Percentiles rank a stretch among this genome's conserved stretches.
phyloP scores from a whole-genome alignment of 2,797 vertebrate species.

The Darevskia mixta region DNA sequence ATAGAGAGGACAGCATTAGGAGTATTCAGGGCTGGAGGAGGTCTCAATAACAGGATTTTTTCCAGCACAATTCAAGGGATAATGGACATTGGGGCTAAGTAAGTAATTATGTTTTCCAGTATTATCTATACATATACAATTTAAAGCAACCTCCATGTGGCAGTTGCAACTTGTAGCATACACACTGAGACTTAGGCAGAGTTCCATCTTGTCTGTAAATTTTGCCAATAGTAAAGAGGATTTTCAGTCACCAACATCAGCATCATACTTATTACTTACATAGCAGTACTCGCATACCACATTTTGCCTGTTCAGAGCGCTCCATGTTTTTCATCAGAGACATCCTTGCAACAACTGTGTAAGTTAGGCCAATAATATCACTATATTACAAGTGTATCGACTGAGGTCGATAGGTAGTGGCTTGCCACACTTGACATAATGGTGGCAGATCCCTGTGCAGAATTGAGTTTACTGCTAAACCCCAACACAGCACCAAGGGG shows the following conservation, averaged over 20 bases:
- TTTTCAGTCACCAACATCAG: background rate
- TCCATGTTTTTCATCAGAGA: background rate
- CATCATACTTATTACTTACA: no score
- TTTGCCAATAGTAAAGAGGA: background rate
- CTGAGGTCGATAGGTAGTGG: background rate
- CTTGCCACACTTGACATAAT: background rate
- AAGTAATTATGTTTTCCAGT: background rate
- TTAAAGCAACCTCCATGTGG: no score
- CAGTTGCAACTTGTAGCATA: background rate
- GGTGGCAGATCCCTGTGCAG: background rate
- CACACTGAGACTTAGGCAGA: background rate
- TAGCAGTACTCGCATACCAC: background rate
- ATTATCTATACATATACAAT: background rate
- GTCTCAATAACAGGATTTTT: background rate
- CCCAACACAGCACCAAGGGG: background rate
- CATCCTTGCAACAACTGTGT: background rate
- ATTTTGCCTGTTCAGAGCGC: background rate
- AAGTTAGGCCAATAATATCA: background rate
- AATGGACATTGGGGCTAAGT: background rate
- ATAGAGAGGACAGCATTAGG: background rate
- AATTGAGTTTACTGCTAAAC: background rate
- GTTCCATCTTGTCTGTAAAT: background rate
- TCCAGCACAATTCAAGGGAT: background rate
- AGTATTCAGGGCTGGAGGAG: background rate
- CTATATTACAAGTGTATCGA: background rate